Conservation (phyloP, 2,797 vertebrate genomes). For the Florisuga fusca region DNA sequence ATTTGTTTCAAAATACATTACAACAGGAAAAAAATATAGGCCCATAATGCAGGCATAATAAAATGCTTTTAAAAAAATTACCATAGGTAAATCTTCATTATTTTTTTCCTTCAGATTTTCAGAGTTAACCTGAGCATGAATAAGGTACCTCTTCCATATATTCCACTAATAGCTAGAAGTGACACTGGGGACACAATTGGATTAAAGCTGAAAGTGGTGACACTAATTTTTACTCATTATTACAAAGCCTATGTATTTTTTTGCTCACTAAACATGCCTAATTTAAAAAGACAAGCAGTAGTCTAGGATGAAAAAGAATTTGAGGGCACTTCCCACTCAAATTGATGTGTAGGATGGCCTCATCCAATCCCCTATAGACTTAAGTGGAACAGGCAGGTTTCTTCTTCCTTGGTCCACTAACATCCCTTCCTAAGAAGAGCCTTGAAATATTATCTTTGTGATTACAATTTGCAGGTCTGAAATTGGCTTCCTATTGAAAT, state of each 20-base stretch:
- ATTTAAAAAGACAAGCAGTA: constrained; percentile 69
- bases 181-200: background rate
- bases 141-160: background rate
- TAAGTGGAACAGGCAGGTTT: constrained; percentile 18
- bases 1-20: background rate
- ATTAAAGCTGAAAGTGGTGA: background rate
- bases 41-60: background rate
- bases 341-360: constrained; percentile 12
- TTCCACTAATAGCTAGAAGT: background rate
- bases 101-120: background rate
- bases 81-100: background rate
- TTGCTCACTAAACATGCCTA: constrained; percentile 42
- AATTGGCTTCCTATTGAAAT: constrained; percentile 50
- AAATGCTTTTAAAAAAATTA: background rate
- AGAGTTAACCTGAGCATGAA: constrained; percentile 32
- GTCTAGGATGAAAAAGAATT: background rate
- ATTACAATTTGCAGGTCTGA: constrained; percentile 60
- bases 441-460: constrained; percentile 70
- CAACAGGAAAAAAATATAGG: background rate
- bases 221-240: constrained; percentile 41
- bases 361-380: background rate
- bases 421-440: constrained; percentile 7
- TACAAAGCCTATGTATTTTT: constrained; percentile 2
- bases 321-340: constrained; percentile 22
- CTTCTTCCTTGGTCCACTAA: constrained; percentile 49